phyloP scores from a whole-genome alignment of 92 coral and sea anemone genomes.

The Micromussa lordhowensis region DNA sequence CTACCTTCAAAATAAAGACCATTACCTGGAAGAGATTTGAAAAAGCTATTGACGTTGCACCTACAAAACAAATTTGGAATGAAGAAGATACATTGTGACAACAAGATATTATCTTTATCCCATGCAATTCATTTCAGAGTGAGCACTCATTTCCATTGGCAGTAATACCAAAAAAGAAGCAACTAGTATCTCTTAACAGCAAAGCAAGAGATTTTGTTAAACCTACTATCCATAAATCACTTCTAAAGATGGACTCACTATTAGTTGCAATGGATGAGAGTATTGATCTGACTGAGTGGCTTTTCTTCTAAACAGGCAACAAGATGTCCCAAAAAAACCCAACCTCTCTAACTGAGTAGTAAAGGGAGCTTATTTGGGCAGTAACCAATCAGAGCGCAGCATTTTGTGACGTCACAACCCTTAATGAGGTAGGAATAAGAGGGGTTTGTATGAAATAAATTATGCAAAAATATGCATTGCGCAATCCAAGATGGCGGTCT shows the following conservation, averaged over 20 bases:
- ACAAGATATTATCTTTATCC: slow-evolving; percentile 58
- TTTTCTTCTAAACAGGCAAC: not conserved
- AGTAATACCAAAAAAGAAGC: slow-evolving; percentile 58
- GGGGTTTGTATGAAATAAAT: too few relatives aligned
- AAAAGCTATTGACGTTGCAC: not conserved
- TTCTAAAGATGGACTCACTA: slow-evolving; percentile 54
- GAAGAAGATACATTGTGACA: slow-evolving; percentile 13
- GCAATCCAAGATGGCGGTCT: too few relatives aligned
- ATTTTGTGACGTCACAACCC: too few relatives aligned
- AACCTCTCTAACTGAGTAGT: too few relatives aligned
- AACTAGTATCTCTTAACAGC: slow-evolving; percentile 60
- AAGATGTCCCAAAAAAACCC: slow-evolving; percentile 43
- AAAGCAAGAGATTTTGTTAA: slow-evolving; percentile 61
- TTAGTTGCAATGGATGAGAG: slow-evolving; percentile 46
- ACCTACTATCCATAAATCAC: slow-evolving; percentile 48
- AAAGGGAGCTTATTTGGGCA: too few relatives aligned
- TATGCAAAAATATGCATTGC: too few relatives aligned
- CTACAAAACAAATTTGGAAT: not conserved
- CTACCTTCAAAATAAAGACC: not conserved
- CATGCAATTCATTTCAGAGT: slow-evolving; percentile 60
- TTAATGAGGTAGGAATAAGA: too few relatives aligned
- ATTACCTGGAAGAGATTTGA: slow-evolving; percentile 8
- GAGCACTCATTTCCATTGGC: slow-evolving; percentile 75
- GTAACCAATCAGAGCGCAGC: too few relatives aligned
- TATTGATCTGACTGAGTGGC: slow-evolving; percentile 51